phyloP scores from a whole-genome alignment of 2,797 vertebrate genomes.

The Acanthurus lineatus region DNA sequence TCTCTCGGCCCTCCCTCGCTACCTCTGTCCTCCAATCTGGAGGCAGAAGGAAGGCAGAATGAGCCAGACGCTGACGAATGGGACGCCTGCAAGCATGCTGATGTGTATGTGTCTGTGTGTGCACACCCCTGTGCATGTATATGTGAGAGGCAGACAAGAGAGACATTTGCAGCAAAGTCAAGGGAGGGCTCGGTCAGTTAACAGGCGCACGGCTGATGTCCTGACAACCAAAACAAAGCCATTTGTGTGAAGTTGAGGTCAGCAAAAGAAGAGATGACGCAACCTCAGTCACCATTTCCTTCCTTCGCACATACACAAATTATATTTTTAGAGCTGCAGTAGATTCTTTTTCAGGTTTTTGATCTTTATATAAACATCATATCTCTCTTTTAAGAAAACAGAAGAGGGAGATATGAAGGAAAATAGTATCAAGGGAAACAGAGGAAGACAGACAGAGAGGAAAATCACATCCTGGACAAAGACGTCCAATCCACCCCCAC shows the following conservation, averaged over 20 bases:
- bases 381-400: constrained; percentile 24
- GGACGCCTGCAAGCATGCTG: constrained; percentile 71
- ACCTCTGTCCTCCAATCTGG: constrained; percentile 79
- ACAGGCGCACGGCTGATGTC: constrained; percentile 71
- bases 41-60: constrained; percentile 79
- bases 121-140: constrained; percentile 65
- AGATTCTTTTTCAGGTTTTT: constrained; percentile 23
- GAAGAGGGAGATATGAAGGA: not conserved
- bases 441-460: constrained; percentile 8
- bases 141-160: constrained; percentile 65
- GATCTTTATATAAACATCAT: constrained; percentile 26
- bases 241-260: constrained; percentile 60
- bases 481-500: constrained; percentile 68
- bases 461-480: constrained; percentile 63
- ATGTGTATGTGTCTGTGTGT: constrained; percentile 61
- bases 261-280: constrained; percentile 29
- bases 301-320: not conserved
- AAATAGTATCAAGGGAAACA: constrained; percentile 1
- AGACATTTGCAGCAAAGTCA: constrained; percentile 78
- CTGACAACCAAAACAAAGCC: constrained; percentile 81
- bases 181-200: constrained; percentile 69
- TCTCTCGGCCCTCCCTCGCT: constrained; percentile 76
- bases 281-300: constrained; percentile 4
- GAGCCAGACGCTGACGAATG: constrained; percentile 78
- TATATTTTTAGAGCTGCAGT: constrained; percentile 15